Evolutionary conservation across 2,113 vertebrate genomes (phyloP), one percentile per base, ranked within the genome.

Genomic region (Oryzias javanicus): DNA sequence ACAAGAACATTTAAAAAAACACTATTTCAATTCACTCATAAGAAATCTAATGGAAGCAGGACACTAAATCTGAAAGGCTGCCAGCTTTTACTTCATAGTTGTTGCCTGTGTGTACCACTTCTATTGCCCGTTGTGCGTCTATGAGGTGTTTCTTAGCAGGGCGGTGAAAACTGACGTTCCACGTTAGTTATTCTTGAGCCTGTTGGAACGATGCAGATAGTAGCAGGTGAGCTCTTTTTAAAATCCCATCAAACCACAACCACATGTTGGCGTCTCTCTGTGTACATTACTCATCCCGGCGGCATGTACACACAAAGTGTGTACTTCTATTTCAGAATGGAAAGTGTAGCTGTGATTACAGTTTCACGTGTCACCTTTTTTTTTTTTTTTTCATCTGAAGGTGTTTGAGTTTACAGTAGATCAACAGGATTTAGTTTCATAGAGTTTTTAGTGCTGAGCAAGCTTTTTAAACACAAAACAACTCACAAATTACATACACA

Each of bases 161-260:
- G 76, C 70, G 79, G 74, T 84, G 80, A 79, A 87, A 85, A 81
- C 63, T 63, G 75, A 70, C 64, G 73, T 68, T 83, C 76, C 73
- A 67, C 74, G 19, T 75, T 63, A 78, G 79, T 82, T 89, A 87
- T 87, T 83, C 82, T 69, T 52, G 78, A 81, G 67, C 56, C 63
- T 64, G 72, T 60, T 80, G 76, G 68, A 85, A 73, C 76, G 56
- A 72, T 74, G 72, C 69, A 70, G 69, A 80, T 75, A 22, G 83
- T 53, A 83, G 83, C 88, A 88, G 88, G 88, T 89, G 88, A 88
- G 72, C 78, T 58, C 84, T 83, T 88, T 86, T 35, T 85, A 84
- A 89, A 88, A 86, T 81, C 68, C 64, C 78, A 71, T 56, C 69
- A 62, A 81, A 86, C 80, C 83, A 82, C 85, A 79, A 63, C 71